Evolutionary conservation across 2,888 invertebrate species (phyloP).

Genomic region (Clostera curtula): DNA sequence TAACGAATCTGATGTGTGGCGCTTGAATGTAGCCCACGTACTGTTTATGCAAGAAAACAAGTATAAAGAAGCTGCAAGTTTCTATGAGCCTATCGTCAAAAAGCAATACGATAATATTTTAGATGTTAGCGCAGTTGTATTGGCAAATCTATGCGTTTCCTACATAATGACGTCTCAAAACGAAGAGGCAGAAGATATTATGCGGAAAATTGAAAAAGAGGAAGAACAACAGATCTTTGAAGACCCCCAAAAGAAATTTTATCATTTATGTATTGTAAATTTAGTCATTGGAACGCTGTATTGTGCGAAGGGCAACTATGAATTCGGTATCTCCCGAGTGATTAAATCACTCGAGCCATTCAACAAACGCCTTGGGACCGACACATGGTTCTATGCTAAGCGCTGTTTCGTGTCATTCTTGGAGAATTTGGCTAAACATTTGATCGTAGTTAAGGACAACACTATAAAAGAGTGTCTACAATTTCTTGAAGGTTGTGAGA

Average conservation of each 20-base stretch:
- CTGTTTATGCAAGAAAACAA: slow-evolving; percentile 99
- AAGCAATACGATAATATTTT: slow-evolving; percentile 96
- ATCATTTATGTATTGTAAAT: slow-evolving; percentile 98
- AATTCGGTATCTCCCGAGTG: slow-evolving; percentile 97
- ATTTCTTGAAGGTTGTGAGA: slow-evolving; percentile 93
- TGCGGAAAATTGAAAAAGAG: slow-evolving; percentile 98
- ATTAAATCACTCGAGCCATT: slow-evolving; percentile 97
- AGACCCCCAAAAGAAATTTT: slow-evolving; percentile 94
- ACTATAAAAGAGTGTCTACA: slow-evolving; percentile 90
- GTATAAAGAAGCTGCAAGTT: slow-evolving; percentile 97
- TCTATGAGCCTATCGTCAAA: slow-evolving; percentile 98
- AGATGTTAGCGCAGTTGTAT: slow-evolving; percentile 96
- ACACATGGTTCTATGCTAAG: slow-evolving; percentile 99
- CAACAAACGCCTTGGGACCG: slow-evolving; percentile 95
- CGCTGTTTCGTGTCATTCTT: slow-evolving; percentile 95
- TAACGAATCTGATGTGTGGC: slow-evolving; percentile 97
- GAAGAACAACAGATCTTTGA: slow-evolving; percentile 95
- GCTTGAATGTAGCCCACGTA: slow-evolving; percentile 98
- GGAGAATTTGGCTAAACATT: slow-evolving; percentile 92
- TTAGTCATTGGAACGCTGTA: slow-evolving; percentile 98
- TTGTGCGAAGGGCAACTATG: slow-evolving; percentile 98
- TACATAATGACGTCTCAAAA: slow-evolving; percentile 99
- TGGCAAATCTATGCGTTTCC: slow-evolving; percentile 98
- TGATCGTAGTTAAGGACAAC: slow-evolving; percentile 90
- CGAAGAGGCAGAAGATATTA: slow-evolving; percentile 98